Evolutionary conservation across 1,140 invertebrate species (phyloP), one percentile per base, ranked within the genome.

Genomic region (Gryon sp.): DNA sequence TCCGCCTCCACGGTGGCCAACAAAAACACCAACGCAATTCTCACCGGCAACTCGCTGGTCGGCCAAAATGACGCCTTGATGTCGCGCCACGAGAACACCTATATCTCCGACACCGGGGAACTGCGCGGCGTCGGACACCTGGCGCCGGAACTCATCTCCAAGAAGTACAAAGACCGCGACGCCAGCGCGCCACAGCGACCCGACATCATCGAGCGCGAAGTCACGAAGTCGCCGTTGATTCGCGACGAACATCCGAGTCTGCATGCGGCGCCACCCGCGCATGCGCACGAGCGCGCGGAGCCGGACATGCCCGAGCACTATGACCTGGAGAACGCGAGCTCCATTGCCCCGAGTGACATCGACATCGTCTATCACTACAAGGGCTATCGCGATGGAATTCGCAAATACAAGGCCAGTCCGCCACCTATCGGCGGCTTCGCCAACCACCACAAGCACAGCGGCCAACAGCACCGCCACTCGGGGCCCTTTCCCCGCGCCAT

Each of bases 311-410:
- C 97, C 0, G 97, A 99, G 84, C 97, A 98, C 83, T 99, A 99
- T 82, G 97, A 99, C 85, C 88, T 99, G 48, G 97, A 99, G 87
- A 99, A 99, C 88, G 96, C 97, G 0, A 98, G 96, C 84, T 98
- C 96, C 0, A 98, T 99, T 74, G 98, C 98, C 0, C 97, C 98
- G 0, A 98, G 96, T 7, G 98, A 99, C 86, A 98, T 98, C 66
- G 97, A 99, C 82, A 96, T 99, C 63, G 96, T 98, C 0, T 97
- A 97, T 81, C 97, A 99, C 85, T 99, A 99, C 84, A 98, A 98
- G 90, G 96, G 97, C 73, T 95, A 95, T 88, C 87, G 95, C 84
- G 94, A 95, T 84, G 95, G 96, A 9, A 92, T 96, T 62, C 87
- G 95, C 9, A 96, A 96, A 86, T 96, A 96, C 84, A 96, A 96